phyloP scores from a whole-genome alignment of 2,888 invertebrate genomes.

The Drosophila recens region DNA sequence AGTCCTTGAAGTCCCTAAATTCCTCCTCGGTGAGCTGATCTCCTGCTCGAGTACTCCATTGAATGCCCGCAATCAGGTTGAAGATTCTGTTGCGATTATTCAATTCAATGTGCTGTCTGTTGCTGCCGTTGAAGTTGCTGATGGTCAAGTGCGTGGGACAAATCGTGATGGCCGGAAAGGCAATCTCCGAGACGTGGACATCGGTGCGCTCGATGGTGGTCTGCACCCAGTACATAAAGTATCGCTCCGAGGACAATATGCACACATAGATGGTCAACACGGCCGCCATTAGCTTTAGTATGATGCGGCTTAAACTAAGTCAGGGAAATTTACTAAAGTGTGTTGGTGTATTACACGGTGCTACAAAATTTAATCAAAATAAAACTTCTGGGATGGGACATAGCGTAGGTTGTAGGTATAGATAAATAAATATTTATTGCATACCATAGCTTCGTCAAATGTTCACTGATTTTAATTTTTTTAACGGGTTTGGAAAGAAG shows the following conservation, averaged over 20 bases:
- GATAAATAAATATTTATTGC: too few relatives aligned
- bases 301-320: conserved; percentile 46
- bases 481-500: too few relatives aligned
- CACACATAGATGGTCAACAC: conserved; percentile 65
- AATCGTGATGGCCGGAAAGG: conserved; percentile 75
- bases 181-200: conserved; percentile 78
- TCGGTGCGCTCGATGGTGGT: conserved; percentile 80
- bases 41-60: conserved; percentile 30
- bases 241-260: conserved; percentile 67
- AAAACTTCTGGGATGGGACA: too few relatives aligned
- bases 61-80: conserved; percentile 41
- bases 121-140: neutral
- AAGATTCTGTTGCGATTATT: conserved; percentile 14
- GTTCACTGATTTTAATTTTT: too few relatives aligned
- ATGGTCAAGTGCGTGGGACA: conserved; percentile 60
- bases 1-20: conserved; percentile 27
- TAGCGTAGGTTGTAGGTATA: too few relatives aligned
- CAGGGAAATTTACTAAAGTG: neutral
- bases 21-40: neutral
- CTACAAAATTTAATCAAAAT: too few relatives aligned
- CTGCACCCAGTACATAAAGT: conserved; percentile 77
- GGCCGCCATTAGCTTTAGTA: conserved; percentile 47
- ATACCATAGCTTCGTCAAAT: too few relatives aligned
- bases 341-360: neutral
- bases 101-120: neutral